A percentile compares a stretch with the other conserved stretches of the same genome.
phyloP scores from a whole-genome alignment of 2,113 vertebrate genomes.

The Nothobranchius furzeri region DNA sequence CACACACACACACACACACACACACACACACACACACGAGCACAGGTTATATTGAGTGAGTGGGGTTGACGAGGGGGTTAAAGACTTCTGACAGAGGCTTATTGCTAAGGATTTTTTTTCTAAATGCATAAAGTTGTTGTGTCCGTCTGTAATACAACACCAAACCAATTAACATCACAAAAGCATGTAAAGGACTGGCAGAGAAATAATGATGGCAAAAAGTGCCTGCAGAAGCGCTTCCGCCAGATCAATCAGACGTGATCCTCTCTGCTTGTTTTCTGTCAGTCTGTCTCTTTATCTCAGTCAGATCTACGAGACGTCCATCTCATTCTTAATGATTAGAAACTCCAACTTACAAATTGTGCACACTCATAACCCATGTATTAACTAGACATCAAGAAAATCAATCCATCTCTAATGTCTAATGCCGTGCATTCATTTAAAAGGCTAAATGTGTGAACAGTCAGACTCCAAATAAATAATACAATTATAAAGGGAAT shows the following conservation, averaged over 20 bases:
- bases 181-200: not conserved
- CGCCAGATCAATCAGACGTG: not conserved
- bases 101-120: not conserved
- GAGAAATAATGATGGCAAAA: not conserved
- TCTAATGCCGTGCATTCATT: slow-evolving; percentile 17
- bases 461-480: not conserved
- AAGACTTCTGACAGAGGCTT: slow-evolving; percentile 41
- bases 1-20: slow-evolving; percentile 2
- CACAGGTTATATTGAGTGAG: slow-evolving; percentile 44
- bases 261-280: slow-evolving; percentile 5
- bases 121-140: not conserved
- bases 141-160: not conserved
- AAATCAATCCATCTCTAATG: slow-evolving; percentile 30
- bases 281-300: slow-evolving; percentile 19
- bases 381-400: slow-evolving; percentile 52
- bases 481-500: too few relatives aligned
- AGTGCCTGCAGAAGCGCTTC: not conserved
- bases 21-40: not conserved
- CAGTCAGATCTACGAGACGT: slow-evolving; percentile 33
- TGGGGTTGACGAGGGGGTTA: slow-evolving; percentile 6
- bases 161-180: not conserved
- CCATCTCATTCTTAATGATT: slow-evolving; percentile 53
- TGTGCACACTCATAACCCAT: slow-evolving; percentile 35
- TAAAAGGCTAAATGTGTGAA: slow-evolving; percentile 5
- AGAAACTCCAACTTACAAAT: slow-evolving; percentile 17